phyloP scores from a whole-genome alignment of 2,797 vertebrate species.

The Etheostoma nigrum region DNA sequence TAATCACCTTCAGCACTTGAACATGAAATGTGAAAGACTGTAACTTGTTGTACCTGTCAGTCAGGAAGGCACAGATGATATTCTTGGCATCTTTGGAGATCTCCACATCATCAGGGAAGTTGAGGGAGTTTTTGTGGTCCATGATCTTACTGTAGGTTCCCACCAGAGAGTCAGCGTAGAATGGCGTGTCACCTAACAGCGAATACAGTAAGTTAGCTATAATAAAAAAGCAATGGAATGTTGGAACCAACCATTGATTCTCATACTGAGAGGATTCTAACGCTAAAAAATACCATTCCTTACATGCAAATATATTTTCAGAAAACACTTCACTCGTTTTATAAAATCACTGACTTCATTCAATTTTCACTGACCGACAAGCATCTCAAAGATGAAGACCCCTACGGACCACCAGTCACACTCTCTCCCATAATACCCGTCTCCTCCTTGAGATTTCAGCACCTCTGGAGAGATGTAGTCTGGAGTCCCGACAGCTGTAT shows the following conservation, averaged over 20 bases:
- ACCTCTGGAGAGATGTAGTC: constrained; percentile 99
- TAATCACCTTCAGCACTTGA: not conserved
- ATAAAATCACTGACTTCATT: not conserved
- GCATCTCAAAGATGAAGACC: constrained; percentile 98
- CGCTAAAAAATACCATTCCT: not conserved
- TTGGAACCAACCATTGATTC: not conserved
- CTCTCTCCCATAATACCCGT: constrained; percentile 96
- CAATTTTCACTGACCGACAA: constrained; percentile 92
- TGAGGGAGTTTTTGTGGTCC: constrained; percentile 98
- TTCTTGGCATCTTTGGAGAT: constrained; percentile 97
- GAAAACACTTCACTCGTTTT: not conserved
- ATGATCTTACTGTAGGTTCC: constrained; percentile 99
- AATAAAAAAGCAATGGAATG: no score
- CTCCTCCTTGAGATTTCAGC: constrained; percentile 96
- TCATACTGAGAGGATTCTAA: not conserved
- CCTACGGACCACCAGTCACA: constrained; percentile 99
- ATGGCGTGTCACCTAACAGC: constrained; percentile 94
- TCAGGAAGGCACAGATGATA: constrained; percentile 98
- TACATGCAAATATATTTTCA: not conserved
- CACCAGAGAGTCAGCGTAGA: constrained; percentile 98
- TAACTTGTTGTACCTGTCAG: constrained; percentile 89
- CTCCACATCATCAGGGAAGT: constrained; percentile 97
- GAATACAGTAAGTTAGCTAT: not conserved
- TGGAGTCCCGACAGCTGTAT: constrained; percentile 97
- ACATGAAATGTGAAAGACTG: not conserved